A percentile compares a stretch with the other conserved stretches of the same genome.
These are phyloP conservation scores for Theristicus caerulescens DNA, from an alignment of 2,113 vertebrate species.

Conservation along the genomic window DNA sequence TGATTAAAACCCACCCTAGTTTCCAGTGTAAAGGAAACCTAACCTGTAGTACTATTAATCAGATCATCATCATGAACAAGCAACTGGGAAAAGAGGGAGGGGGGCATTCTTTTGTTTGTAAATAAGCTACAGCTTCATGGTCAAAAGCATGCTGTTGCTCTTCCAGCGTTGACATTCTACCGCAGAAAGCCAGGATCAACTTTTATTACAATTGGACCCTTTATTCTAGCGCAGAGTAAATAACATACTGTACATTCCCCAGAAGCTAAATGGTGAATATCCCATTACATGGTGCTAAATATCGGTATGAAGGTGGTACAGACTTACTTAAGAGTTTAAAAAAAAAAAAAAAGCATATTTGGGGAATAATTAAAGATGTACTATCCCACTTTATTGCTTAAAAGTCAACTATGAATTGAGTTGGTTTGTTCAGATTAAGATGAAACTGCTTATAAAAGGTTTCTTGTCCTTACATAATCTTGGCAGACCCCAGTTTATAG, in stretches of 20 bases:
- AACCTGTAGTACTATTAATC: neutral
- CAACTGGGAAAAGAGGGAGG: conserved; percentile 25
- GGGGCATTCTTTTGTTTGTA: conserved; percentile 39
- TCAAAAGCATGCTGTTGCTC: conserved; percentile 50
- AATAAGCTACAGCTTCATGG: conserved; percentile 57
- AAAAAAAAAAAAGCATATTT: neutral
- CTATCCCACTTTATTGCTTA: conserved; percentile 21
- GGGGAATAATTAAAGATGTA: neutral
- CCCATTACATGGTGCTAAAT: conserved; percentile 58
- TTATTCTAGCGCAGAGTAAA: neutral
- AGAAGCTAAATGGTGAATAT: conserved; percentile 3
- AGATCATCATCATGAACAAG: neutral
- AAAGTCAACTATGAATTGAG: neutral
- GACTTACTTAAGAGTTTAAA: neutral
- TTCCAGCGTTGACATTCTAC: neutral
- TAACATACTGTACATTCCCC: neutral
- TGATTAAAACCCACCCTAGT: neutral
- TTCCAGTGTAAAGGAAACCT: neutral
- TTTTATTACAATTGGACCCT: neutral
- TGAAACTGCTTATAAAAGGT: neutral
- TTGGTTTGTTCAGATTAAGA: conserved; percentile 1
- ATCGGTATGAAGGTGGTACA: neutral
- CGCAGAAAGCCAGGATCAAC: neutral
- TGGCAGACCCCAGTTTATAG: conserved; percentile 20
- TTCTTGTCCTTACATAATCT: neutral